Conservation (phyloP, 2,888 invertebrate genomes). For the Mythimna ferrago region DNA sequence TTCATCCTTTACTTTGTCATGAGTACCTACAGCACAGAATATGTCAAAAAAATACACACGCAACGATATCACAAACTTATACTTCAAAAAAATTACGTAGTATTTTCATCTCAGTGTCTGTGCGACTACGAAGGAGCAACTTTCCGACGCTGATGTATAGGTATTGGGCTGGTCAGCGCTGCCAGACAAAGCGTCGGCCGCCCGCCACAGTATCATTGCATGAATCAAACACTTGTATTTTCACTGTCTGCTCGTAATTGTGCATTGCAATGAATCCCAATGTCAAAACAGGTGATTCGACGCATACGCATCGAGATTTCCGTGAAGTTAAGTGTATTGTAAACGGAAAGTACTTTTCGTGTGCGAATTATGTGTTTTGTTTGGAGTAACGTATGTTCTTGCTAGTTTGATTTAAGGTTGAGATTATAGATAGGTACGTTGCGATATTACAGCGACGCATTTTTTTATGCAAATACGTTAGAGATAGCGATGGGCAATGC, state of each 20-base stretch:
- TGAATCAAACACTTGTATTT: conserved; percentile 66
- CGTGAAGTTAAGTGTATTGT: conserved; percentile 60
- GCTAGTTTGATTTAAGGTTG: not conserved
- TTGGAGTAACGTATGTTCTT: not conserved
- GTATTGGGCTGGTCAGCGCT: conserved; percentile 61
- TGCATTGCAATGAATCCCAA: conserved; percentile 68
- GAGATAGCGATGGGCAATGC: too few species aligned
- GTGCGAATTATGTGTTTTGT: conserved; percentile 2
- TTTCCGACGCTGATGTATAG: conserved; percentile 66
- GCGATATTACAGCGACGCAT: too few species aligned
- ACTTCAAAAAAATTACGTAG: not conserved
- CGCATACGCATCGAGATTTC: conserved; percentile 53
- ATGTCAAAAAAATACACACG: not conserved
- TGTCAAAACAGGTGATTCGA: conserved; percentile 76
- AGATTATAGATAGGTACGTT: not conserved
- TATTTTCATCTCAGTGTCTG: conserved; percentile 60
- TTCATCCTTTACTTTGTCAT: too few species aligned
- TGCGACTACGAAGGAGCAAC: conserved; percentile 62
- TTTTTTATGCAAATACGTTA: not conserved
- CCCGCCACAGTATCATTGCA: conserved; percentile 65
- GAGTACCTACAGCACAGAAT: too few species aligned
- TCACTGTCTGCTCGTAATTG: conserved; percentile 58
- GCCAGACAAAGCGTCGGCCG: conserved; percentile 78
- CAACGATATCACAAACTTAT: not conserved
- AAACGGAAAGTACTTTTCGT: conserved; percentile 55